phyloP scores from a whole-genome alignment of 1,140 invertebrate genomes.

The Myzus persicae region DNA sequence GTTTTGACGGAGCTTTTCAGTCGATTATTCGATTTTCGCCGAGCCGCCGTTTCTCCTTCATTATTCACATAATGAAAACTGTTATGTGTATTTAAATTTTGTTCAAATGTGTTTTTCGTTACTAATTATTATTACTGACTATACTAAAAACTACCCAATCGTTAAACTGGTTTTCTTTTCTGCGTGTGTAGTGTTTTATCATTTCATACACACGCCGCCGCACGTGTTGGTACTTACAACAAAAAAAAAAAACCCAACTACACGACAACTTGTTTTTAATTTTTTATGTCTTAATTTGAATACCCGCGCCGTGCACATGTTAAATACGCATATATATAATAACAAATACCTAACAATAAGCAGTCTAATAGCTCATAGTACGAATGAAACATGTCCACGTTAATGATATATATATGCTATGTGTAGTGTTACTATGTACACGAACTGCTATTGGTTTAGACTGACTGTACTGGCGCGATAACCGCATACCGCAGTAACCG shows the following conservation, averaged over 20 bases:
- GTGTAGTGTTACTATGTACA: background rate
- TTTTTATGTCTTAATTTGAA: slow-evolving; percentile 3
- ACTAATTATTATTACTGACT: background rate
- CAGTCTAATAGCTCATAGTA: background rate
- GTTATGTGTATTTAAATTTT: background rate
- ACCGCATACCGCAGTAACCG: background rate
- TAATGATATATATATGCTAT: too few relatives aligned
- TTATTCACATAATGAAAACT: background rate
- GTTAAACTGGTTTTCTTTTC: background rate
- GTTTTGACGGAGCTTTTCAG: background rate
- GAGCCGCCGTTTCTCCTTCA: background rate
- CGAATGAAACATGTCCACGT: background rate
- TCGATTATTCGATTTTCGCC: background rate
- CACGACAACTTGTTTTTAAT: background rate
- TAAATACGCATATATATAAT: background rate
- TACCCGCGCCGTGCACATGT: background rate
- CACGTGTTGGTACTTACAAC: background rate
- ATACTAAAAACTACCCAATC: too few relatives aligned
- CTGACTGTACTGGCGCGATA: background rate
- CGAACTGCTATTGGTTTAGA: background rate
- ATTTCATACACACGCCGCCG: background rate
- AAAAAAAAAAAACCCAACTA: background rate
- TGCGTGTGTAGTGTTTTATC: too few relatives aligned
- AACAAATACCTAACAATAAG: background rate
- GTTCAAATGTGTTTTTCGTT: background rate